Evolutionary conservation across 1,140 invertebrate species (phyloP), one percentile per base, ranked within the genome.

Genomic region (Pararge aegeria): DNA sequence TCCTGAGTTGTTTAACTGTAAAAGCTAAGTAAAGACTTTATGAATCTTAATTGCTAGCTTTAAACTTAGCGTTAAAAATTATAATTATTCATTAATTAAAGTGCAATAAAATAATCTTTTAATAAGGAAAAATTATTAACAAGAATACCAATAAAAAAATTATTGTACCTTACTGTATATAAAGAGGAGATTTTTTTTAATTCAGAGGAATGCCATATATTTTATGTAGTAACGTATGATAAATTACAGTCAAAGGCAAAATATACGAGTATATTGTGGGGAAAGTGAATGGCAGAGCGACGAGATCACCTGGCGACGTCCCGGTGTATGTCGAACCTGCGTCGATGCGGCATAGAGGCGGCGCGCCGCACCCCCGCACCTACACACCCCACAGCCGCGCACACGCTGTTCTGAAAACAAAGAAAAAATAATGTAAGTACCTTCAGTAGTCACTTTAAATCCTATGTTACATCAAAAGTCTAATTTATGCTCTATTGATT

Each of bases 281-380:
- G 9, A 34, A 2, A 10, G 13, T 18, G n/a, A 13, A 37, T 37
- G n/a, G 30, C 18, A 53, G 57, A 44, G 51, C 52, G 29, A 54
- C 75, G 80, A 70, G 73, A 71, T 88, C 87, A 93, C 93, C 93
- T 93, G 87, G 92, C 92, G 80, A 93, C 92, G 90, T 93, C 92
- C 85, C 92, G 91, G 82, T 93, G 91, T 81, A 92, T 93, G 77
- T 93, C 88, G 79, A 93, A 93, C 90, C 91, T 92, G 90, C 91
- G 89, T 90, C 92, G 92, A 91, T 87, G 92, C 92, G 92, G 84
- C 89, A 90, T 90, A 89, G 85, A 84, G 78, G 76, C 81, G 72
- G 82, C 76, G 77, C 74, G 69, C 53, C 70, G 70, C 73, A 56
- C 24, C 7, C n/a, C 24, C 24, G 24, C 24, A 7, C 24, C 24